Base-by-base conservation (phyloP, 2,888 invertebrate species). In the Eupithecia subfuscata region DNA sequence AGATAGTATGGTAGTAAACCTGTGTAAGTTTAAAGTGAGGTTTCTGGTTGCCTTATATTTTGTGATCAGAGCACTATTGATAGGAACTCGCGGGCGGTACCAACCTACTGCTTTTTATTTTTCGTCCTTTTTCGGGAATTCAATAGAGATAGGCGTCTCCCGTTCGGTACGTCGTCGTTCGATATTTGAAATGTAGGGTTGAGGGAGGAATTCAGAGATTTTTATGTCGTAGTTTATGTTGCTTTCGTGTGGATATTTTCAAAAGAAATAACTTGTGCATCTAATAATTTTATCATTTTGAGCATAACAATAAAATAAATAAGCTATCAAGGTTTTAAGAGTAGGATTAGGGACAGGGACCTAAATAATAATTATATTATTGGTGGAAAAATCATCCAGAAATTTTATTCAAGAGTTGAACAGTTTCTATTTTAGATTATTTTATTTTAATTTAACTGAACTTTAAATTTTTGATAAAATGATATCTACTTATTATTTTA, bases 91-190 rank as follows among this genome's bases (percentile, higher is more conserved):
- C 78, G 78, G 76, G 80, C 74, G 79, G 80, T 77, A 83, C 85
- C 81, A 83, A 82, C 82, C 78, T 81, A 82, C 77, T 82, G 86
- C 85, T 88, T 91, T 93, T 92, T 92, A 89, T 92, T 92, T 91
- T 89, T 89, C 88, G 86, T 90, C 88, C 90, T 91, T 94, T 94
- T 95, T 94, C 89, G 94, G 92, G 86, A 90, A 93, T 95, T 95
- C 92, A 92, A 94, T 95, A 90, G 91, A 92, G 88, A 91, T 90
- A 92, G 93, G 93, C 93, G 93, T 92, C 90, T 92, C 90, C 85
- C 89, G 88, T 89, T 90, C 81, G 84, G 86, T 86, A 87, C 88
- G 86, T 80, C 81, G 81, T 88, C 89, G 90, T 90, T 92, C 90
- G 90, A 91, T 92, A 90, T 93, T 90, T 86, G 86, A 88, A 89